phyloP scores from a whole-genome alignment of 2,113 vertebrate species.

The Cebidichthys violaceus region DNA sequence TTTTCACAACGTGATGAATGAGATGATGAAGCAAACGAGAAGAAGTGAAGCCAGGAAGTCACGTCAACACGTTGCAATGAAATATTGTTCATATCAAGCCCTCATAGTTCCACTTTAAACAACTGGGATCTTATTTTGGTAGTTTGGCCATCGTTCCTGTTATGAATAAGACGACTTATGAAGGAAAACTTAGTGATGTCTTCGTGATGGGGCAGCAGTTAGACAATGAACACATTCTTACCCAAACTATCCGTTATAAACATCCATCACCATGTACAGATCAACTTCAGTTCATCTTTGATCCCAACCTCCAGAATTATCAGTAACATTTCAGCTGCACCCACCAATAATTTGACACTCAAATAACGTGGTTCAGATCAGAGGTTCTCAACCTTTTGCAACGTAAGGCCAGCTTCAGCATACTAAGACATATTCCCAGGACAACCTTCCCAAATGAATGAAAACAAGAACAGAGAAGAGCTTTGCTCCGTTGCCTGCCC shows the following conservation, averaged over 20 bases:
- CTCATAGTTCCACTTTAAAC: not conserved
- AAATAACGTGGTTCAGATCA: no score
- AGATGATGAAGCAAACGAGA: not conserved
- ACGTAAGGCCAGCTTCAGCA: no score
- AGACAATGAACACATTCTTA: no score
- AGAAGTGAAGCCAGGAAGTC: constrained; percentile 7
- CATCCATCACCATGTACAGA: not conserved
- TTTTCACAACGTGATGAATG: not conserved
- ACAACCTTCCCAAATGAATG: no score
- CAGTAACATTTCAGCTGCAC: no score
- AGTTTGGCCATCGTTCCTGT: not conserved
- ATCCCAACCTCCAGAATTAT: no score
- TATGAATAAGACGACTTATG: not conserved
- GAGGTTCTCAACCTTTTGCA: no score
- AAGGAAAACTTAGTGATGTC: not conserved
- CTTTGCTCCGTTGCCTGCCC: no score
- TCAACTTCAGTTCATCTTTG: no score
- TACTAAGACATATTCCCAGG: no score
- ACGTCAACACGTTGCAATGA: constrained; percentile 9
- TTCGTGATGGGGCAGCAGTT: not conserved
- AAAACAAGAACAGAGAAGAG: no score
- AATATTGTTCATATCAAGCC: not conserved
- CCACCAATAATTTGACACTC: no score
- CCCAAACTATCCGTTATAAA: not conserved
- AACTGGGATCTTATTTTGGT: not conserved